Base-by-base conservation (phyloP, 2,888 invertebrate species). In the Eudasyphora cyanicolor region DNA sequence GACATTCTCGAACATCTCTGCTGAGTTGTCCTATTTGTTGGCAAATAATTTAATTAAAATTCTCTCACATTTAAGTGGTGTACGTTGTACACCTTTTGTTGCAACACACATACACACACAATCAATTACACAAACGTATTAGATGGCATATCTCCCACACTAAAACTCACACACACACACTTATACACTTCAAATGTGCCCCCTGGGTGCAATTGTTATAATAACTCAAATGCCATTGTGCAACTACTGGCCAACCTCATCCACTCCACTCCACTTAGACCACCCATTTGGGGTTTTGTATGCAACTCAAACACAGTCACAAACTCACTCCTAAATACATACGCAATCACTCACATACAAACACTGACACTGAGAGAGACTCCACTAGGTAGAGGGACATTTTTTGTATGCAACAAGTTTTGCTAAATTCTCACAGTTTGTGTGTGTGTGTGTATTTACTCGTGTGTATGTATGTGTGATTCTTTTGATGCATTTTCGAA, bases 401-500 rank as follows among this genome's bases (percentile, higher is more conserved):
- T n/a, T 29, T 24, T 42, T 35, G 73, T 32, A 76, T 76, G 81
- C 84, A 84, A 84, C 84, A 84, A 84, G 84, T 84, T 27, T 12
- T 73, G 49, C 81, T 81, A 73, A 78, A 71, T 73, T 24, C 60
- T 81, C 57, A 29, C 57, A 42, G 42, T 12, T 21, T 42, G 12
- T 42, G 42, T 42, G n/a, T n/a, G 12, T 29, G n/a, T n/a, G n/a
- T n/a, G n/a, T n/a, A n/a, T n/a, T n/a, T n/a, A n/a, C n/a, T n/a
- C n/a, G n/a, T 24, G 2, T 21, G 12, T 64, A 24, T 24, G 49
- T 32, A 8, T 45, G 17, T 60, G 35, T 38, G 24, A 17, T 38
- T 10, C 38, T 67, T 38, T 38, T 57, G 57, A 27, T 64, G 64
- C 62, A 35, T 57, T 73, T 71, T 83, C 69, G 49, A 83, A 81